phyloP scores from a whole-genome alignment of 2,797 vertebrate genomes.

The Argya squamiceps region DNA sequence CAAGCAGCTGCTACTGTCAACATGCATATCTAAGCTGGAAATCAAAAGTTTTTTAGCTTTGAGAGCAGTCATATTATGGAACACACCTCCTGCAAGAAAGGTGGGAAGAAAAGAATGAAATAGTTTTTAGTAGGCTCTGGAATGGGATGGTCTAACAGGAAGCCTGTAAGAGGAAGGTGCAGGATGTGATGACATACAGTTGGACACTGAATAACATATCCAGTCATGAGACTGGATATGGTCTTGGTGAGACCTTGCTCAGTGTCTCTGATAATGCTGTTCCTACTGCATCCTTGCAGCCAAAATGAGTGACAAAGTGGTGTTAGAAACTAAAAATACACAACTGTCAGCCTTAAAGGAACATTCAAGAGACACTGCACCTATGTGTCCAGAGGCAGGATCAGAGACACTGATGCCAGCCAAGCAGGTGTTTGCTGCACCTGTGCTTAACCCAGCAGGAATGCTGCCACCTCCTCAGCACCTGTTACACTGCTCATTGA shows the following conservation, averaged over 20 bases:
- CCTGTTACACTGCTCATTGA: not conserved
- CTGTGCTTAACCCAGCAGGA: not conserved
- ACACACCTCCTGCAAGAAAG: not conserved
- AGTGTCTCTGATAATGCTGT: not conserved
- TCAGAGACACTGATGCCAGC: not conserved
- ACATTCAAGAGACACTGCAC: not conserved
- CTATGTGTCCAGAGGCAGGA: accelerated
- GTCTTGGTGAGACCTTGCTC: not conserved
- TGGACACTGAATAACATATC: not conserved
- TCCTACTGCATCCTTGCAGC: not conserved
- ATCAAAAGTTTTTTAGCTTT: not conserved
- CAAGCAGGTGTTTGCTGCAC: not conserved
- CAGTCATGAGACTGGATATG: not conserved
- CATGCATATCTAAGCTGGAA: not conserved
- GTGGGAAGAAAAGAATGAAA: not conserved
- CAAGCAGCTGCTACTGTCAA: not conserved
- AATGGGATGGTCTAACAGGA: not conserved
- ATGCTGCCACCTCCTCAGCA: not conserved
- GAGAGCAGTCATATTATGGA: not conserved
- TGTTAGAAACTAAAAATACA: not conserved
- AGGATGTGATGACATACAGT: accelerated
- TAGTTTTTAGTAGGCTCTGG: not conserved
- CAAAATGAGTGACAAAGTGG: not conserved
- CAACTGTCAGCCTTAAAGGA: not conserved
- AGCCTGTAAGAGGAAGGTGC: not conserved